phyloP scores from a whole-genome alignment of 2,888 invertebrate genomes.

The Schizotus pectinicornis region DNA sequence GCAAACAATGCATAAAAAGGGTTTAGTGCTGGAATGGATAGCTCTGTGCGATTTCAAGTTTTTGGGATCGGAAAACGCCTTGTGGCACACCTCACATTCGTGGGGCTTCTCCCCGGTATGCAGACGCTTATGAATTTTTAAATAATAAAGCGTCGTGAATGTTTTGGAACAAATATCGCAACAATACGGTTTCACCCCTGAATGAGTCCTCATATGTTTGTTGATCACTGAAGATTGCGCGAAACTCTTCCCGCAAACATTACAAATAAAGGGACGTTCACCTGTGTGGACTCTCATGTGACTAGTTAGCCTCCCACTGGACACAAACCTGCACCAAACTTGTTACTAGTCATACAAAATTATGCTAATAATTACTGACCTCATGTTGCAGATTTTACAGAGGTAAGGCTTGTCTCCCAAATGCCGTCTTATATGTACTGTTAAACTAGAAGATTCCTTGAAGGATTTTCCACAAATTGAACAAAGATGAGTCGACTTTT shows the following conservation, averaged over 20 bases:
- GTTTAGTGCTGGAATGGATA: conserved; percentile 42
- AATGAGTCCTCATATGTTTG: conserved; percentile 45
- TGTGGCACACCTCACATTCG: conserved; percentile 42
- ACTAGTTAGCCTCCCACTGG: conserved; percentile 44
- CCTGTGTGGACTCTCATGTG: conserved; percentile 47
- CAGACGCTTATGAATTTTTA: conserved; percentile 45
- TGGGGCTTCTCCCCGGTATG: conserved; percentile 48
- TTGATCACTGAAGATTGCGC: conserved; percentile 42
- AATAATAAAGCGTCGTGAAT: conserved; percentile 44
- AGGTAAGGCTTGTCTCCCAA: conserved; percentile 44
- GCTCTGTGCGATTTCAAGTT: conserved; percentile 45
- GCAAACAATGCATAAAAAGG: conserved; percentile 44
- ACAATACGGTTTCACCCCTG: conserved; percentile 37
- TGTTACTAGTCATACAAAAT: neutral
- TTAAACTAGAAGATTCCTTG: conserved; percentile 45
- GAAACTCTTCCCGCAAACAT: conserved; percentile 45
- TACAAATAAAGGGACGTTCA: conserved; percentile 45
- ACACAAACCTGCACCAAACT: conserved; percentile 45
- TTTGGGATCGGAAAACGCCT: conserved; percentile 48
- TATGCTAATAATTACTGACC: conserved; percentile 31
- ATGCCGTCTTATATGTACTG: conserved; percentile 46
- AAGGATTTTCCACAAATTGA: conserved; percentile 49
- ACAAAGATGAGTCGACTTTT: conserved; percentile 42
- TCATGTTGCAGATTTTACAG: conserved; percentile 45
- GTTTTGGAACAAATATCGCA: conserved; percentile 45